phyloP scores from a whole-genome alignment of 2,797 vertebrate species.

The Ctenochaetus hawaiiensis region DNA sequence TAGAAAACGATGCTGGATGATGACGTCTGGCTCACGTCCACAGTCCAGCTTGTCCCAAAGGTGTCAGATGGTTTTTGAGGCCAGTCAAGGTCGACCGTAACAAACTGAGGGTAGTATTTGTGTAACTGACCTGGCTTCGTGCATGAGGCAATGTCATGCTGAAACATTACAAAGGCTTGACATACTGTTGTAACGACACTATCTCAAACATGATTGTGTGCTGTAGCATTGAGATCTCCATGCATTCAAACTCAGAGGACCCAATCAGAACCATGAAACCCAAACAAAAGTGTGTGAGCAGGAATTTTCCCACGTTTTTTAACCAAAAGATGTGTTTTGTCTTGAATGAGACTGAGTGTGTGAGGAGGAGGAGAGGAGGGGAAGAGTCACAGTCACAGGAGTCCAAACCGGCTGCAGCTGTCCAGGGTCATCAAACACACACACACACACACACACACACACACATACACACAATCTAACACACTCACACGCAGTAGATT shows the following conservation, averaged over 20 bases:
- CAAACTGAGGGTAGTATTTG: no score
- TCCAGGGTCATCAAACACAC: constrained; percentile 4
- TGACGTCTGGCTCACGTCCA: no score
- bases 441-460: background rate
- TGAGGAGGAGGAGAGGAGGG: background rate
- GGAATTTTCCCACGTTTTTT: background rate
- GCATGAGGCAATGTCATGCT: no score
- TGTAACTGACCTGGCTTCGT: no score
- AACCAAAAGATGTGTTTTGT: background rate
- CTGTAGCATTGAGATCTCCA: background rate
- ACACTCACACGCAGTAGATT: background rate
- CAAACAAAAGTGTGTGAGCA: background rate
- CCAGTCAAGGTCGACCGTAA: no score
- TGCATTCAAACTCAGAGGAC: background rate
- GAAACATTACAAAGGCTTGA: no score
- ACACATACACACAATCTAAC: background rate
- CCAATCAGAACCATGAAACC: background rate
- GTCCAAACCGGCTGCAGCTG: constrained; percentile 25
- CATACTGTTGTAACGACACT: no score
- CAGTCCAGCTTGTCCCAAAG: no score
- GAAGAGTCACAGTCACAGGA: background rate
- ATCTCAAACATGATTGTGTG: no score
- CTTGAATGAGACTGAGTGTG: background rate
- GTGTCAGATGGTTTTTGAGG: no score
- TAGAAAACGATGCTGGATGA: no score